phyloP scores from a whole-genome alignment of 1,140 invertebrate species.

The Trichoplusia ni region DNA sequence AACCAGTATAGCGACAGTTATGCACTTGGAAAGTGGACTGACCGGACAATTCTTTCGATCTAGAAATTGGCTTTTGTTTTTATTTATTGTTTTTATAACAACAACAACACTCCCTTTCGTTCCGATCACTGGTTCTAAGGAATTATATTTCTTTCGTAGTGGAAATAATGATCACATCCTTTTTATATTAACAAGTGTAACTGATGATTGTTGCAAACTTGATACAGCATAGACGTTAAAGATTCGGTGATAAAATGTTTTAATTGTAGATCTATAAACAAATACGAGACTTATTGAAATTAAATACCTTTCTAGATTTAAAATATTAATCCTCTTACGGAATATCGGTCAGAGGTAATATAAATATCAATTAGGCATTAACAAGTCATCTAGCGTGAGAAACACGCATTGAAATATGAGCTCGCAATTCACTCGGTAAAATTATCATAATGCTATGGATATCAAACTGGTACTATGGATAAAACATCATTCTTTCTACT shows the following conservation, averaged over 20 bases:
- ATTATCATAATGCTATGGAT: constrained; percentile 18
- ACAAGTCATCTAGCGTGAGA: constrained; percentile 14
- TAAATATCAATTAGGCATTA: constrained; percentile 17
- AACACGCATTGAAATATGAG: constrained; percentile 13
- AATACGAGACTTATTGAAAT: not conserved
- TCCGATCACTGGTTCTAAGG: not conserved
- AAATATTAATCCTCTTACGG: not conserved
- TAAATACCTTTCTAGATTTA: constrained; percentile 6
- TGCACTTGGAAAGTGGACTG: constrained; percentile 34
- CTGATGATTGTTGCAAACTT: not conserved
- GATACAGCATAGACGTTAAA: not conserved
- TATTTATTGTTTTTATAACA: constrained; percentile 17
- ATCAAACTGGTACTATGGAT: not conserved
- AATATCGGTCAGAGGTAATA: constrained; percentile 18
- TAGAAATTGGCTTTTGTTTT: constrained; percentile 29
- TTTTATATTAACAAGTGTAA: not conserved
- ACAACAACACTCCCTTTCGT: constrained; percentile 8
- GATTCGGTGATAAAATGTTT: not conserved
- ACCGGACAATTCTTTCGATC: constrained; percentile 25
- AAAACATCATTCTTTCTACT: constrained; percentile 12
- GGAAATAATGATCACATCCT: not conserved
- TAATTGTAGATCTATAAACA: not conserved
- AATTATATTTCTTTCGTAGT: not conserved
- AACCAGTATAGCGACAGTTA: constrained; percentile 33
- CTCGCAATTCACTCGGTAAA: not conserved